Evolutionary conservation across 2,797 vertebrate species (phyloP).

Genomic region (Otus scops): DNA sequence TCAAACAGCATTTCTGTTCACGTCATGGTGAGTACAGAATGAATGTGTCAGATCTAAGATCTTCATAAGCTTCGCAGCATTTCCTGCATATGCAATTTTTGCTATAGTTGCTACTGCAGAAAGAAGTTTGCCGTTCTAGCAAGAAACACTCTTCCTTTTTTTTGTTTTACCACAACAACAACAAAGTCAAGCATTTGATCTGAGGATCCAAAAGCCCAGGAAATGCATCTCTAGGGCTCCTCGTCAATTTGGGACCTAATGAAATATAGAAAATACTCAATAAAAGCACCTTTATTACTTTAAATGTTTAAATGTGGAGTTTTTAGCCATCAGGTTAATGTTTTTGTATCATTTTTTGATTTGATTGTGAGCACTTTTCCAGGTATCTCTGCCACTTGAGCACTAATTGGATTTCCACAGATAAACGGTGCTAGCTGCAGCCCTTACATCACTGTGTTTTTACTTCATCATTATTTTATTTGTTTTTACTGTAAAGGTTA

Average conservation of each 20-base stretch:
- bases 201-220: constrained; percentile 81
- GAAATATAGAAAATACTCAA: constrained; percentile 86
- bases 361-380: constrained; percentile 98
- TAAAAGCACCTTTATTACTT: constrained; percentile 85
- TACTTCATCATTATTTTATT: constrained; percentile 81
- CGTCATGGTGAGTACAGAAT: not conserved
- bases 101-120: constrained; percentile 29
- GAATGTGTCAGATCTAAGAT: not conserved
- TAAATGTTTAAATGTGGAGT: constrained; percentile 89
- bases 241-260: constrained; percentile 92
- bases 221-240: constrained; percentile 82
- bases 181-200: constrained; percentile 61
- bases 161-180: constrained; percentile 45
- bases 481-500: constrained; percentile 85
- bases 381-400: constrained; percentile 93
- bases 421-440: constrained; percentile 88
- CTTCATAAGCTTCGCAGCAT: constrained; percentile 2
- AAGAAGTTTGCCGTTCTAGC: constrained; percentile 52
- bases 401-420: constrained; percentile 98
- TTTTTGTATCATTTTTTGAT: constrained; percentile 92
- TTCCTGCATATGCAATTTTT: constrained; percentile 30
- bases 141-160: constrained; percentile 61
- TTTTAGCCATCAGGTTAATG: constrained; percentile 85
- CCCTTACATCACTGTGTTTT: constrained; percentile 78
- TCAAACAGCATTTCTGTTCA: not conserved